Base-by-base conservation (phyloP, 2,113 vertebrate species). In the Lipophrys pholis region DNA sequence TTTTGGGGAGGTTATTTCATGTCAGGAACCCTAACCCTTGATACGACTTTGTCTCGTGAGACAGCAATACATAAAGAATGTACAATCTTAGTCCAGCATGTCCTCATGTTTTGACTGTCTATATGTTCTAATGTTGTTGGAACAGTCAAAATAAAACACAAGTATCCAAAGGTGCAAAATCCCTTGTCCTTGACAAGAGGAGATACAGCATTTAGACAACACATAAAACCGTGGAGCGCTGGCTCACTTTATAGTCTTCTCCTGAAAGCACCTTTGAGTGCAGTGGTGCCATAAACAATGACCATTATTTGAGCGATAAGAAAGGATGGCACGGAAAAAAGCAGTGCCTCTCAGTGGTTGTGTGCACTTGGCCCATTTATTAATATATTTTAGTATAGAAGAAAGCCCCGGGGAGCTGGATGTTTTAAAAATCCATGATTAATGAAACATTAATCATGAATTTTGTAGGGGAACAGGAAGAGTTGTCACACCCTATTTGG, bases 361-460 rank as follows among this genome's bases (percentile, higher is more conserved):
- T 73, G 73, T 49, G 51, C 58, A 63, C 82, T 82, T 80, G 73
- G 67, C 58, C 85, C 79, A 75, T 86, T 90, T 91, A 87, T 92
- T 81, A 86, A 91, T 92, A 90, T 79, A 92, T 92, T 91, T 83
- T 69, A 85, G 86, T 83, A 84, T 77, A 80, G 83, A 86, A 80
- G 68, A 88, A 90, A 88, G 72, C 90, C 89, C 87, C 11, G 1
- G 83, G 87, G 89, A 91, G 73, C 50, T 56, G 78, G 45, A 91
- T 90, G 90, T 88, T 93, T 92, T 89, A 72, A 70, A 77, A 92
- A 89, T 76, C 66, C 59, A 82, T 91, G 86, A 91, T 93, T 90
- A 93, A 93, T 93, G 86, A 90, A 92, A 90, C 88, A 93, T 92
- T 92, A 87, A 93, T 93, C 91, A 91, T 93, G 68, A 84, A 92